A percentile compares a stretch with the other conserved stretches of the same genome.
phyloP scores from a whole-genome alignment of 23 tunicate genomes.

The Clavelina lepadiformis region DNA sequence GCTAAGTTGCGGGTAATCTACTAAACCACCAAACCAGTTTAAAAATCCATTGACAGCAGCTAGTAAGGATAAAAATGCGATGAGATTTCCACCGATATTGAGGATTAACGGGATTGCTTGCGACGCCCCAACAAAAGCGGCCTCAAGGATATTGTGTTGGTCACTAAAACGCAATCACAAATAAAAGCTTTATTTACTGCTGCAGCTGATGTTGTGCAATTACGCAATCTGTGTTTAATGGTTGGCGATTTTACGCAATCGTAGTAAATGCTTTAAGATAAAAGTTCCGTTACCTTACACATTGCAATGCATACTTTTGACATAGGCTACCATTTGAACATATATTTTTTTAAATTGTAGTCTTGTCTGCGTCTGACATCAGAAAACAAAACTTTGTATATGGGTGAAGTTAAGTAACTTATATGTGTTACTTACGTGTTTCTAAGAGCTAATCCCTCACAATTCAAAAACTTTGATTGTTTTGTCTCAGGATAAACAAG shows the following conservation, averaged over 20 bases:
- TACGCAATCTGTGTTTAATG: not conserved
- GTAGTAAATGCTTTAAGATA: too few species aligned
- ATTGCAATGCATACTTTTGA: too few species aligned
- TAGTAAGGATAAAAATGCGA: conserved; percentile 53
- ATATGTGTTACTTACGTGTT: conserved; percentile 35
- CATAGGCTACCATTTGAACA: too few species aligned
- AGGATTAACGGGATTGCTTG: conserved; percentile 45
- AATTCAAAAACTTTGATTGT: conserved; percentile 31
- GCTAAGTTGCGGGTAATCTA: conserved; percentile 19
- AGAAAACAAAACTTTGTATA: too few species aligned
- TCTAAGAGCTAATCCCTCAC: conserved; percentile 26
- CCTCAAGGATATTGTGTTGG: conserved; percentile 47
- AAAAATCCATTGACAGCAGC: conserved; percentile 57
- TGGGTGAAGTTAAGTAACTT: too few species aligned
- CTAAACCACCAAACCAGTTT: conserved; percentile 43
- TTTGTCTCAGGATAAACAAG: conserved; percentile 70
- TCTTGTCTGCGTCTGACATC: too few species aligned
- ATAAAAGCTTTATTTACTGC: too few species aligned
- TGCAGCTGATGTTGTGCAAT: too few species aligned
- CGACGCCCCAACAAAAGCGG: conserved; percentile 58
- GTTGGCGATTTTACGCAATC: not conserved
- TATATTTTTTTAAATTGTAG: too few species aligned
- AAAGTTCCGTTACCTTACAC: not conserved
- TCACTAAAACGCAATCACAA: conserved; percentile 2
- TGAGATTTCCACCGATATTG: conserved; percentile 53